Conservation (phyloP, 37 sponge, comb jelly and placozoan genomes). For the Agelas oroides region DNA sequence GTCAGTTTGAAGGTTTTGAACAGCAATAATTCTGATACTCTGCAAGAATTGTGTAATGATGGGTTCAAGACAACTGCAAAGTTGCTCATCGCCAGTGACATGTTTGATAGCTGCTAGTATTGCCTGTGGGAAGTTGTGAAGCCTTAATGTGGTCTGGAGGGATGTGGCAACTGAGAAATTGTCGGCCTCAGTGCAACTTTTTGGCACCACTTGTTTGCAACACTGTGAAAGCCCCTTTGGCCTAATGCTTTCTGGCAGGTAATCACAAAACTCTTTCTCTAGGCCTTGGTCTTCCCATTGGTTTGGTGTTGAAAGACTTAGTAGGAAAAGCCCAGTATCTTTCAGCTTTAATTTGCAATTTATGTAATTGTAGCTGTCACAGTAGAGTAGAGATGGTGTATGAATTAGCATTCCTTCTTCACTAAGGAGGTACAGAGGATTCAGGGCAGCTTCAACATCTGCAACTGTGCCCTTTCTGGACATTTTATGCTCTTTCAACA, state of each 20-base stretch:
- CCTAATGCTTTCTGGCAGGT: neutral
- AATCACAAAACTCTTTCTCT: neutral
- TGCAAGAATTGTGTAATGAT: neutral
- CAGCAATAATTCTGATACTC: neutral
- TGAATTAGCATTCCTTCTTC: too few relatives aligned
- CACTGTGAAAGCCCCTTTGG: neutral
- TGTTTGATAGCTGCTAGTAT: too few relatives aligned
- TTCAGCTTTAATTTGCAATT: neutral
- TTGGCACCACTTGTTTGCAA: neutral
- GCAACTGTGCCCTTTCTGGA: too few relatives aligned
- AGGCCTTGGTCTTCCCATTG: neutral
- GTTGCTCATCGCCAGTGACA: neutral
- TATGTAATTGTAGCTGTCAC: neutral
- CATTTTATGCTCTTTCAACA: neutral
- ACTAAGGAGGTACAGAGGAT: too few relatives aligned
- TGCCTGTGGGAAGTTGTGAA: too few relatives aligned
- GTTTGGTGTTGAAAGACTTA: neutral
- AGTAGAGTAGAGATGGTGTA: neutral
- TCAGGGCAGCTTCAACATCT: too few relatives aligned
- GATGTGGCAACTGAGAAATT: too few relatives aligned
- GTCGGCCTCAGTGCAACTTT: neutral
- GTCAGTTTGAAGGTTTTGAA: neutral
- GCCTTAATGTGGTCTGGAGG: too few relatives aligned
- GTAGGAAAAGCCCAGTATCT: neutral
- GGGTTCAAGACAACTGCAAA: neutral